A percentile compares a stretch with the other conserved stretches of the same genome.
These are phyloP conservation scores for Phylloscopus trochiloides DNA, from an alignment of 2,113 vertebrate species.

Conservation along the genomic window DNA sequence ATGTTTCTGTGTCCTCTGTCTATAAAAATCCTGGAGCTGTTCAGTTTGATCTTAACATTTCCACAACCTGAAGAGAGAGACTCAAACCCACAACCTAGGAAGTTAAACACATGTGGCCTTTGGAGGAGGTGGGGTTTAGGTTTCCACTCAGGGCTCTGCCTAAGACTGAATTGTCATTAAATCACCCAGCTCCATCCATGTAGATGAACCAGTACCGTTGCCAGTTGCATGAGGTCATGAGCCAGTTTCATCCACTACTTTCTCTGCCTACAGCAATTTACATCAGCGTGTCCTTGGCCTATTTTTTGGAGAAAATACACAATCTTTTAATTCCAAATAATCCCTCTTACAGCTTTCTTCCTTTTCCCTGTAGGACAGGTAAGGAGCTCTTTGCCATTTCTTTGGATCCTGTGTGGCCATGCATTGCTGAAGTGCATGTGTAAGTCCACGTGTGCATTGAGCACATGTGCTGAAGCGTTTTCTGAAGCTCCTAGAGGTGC, in stretches of 20 bases:
- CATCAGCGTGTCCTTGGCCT: background rate
- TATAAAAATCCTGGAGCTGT: background rate
- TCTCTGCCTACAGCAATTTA: background rate
- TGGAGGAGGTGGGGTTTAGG: background rate
- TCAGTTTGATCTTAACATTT: background rate
- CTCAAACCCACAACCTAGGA: background rate
- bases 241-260: background rate
- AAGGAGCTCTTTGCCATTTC: background rate
- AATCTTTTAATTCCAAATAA: background rate
- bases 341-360: background rate
- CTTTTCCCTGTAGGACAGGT: fast-evolving
- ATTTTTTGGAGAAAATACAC: background rate
- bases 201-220: background rate
- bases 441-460: background rate
- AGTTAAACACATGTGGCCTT: background rate
- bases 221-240: background rate
- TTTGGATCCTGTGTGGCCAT: background rate
- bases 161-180: background rate
- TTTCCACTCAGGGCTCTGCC: background rate
- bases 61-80: background rate
- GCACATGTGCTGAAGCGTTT: fast-evolving
- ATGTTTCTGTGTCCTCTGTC: background rate
- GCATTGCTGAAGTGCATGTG: fast-evolving
- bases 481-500: background rate
- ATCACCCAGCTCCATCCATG: background rate